Conservation (phyloP, 2,888 invertebrate genomes). For the Resseliella maxima region DNA sequence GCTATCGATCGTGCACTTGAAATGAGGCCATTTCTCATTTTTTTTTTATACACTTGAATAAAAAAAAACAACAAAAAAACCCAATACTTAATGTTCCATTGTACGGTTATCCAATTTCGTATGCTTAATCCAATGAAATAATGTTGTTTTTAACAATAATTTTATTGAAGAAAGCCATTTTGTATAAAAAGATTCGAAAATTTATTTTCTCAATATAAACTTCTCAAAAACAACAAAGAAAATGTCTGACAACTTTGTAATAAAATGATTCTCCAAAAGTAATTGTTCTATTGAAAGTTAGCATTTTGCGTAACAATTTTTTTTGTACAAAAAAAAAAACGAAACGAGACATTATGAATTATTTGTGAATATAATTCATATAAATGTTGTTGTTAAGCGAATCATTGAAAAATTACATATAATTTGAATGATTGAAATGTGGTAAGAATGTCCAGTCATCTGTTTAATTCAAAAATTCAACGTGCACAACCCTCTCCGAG, state of each 20-base stretch:
- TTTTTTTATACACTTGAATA: background rate
- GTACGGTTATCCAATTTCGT: background rate
- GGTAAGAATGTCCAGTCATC: conserved; percentile 7
- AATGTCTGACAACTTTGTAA: too few species aligned
- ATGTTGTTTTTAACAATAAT: background rate
- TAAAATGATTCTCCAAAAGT: too few species aligned
- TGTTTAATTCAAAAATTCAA: background rate
- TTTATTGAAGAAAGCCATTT: too few species aligned
- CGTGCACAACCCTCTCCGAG: conserved; percentile 12
- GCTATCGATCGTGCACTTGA: conserved; percentile 30
- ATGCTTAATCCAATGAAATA: background rate
- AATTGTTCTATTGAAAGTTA: too few species aligned
- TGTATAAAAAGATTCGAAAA: too few species aligned
- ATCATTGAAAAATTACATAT: conserved; percentile 5
- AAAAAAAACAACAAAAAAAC: too few species aligned
- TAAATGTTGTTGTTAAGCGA: background rate
- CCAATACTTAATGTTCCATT: background rate
- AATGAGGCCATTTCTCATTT: background rate
- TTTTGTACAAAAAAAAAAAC: background rate
- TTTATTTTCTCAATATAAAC: too few species aligned
- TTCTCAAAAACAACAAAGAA: background rate
- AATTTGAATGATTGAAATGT: conserved; percentile 39
- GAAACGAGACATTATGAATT: too few species aligned
- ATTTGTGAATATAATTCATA: background rate
- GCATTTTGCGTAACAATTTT: too few species aligned